Evolutionary conservation across 2,113 vertebrate genomes (phyloP), one percentile per base, ranked within the genome.

Genomic region (Cacatua alba): DNA sequence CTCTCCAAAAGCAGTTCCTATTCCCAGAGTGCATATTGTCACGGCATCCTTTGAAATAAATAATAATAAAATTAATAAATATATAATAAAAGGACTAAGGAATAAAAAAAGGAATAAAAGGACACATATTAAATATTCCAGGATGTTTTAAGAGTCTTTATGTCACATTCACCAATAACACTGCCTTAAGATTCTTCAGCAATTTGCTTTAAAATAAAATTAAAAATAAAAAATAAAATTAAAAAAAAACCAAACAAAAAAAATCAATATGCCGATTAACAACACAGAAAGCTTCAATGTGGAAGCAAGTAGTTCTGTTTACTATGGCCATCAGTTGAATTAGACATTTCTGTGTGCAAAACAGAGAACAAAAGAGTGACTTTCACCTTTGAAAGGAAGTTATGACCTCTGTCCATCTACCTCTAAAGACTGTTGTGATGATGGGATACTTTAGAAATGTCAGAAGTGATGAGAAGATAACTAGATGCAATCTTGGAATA

Each of bases 1-100:
- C 97, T 99, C 99, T 97, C 99, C 99, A 87, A 99, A 99, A 52
- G 99, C 99, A 1, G 99, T 99, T 96, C 99, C 99, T n/a, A 99
- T 98, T 89, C 99, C 99, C 98, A 99, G 97, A 16, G 99, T 99
- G 90, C 99, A 99, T 96, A 99, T 99, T 64, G 98, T 99, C 96
- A 99, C 99, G 19, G 99, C 99, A 98, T 99, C 99, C 99, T 99
- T 95, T 63, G 87, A 92, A 97, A 59, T 52, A 79, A 97, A 89
- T 57, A n/a, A 57, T 33, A 57, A 57, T 57, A 57, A 57, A n/a
- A 57, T n/a, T n/a, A 57, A 57, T 57, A 57, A 57, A 21, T 57
- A 57, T 21, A 57, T 57, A 57, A 21, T n/a, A 21, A 57, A 57
- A 6, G 5, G 19, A n/a, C 37, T 37, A 37, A 37, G 37, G 37